Evolutionary conservation across 2,888 invertebrate species (phyloP).

Genomic region (Drosophila neoperkinsi): DNA sequence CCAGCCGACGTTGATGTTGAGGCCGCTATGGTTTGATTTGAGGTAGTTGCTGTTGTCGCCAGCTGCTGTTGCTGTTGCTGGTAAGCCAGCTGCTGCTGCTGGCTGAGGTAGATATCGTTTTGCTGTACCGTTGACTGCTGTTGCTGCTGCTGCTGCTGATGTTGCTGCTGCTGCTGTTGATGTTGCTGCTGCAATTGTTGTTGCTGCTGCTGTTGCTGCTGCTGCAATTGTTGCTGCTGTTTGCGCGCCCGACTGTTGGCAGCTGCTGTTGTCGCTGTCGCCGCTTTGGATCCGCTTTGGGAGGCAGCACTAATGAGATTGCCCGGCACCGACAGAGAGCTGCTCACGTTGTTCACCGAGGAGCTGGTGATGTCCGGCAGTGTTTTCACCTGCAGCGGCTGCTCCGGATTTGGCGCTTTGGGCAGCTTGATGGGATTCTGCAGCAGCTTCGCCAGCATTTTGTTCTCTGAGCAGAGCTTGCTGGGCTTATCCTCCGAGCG

Average conservation of each 20-base stretch:
- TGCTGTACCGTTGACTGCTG: constrained; percentile 72
- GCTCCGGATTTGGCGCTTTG: constrained; percentile 83
- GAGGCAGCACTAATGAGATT: constrained; percentile 73
- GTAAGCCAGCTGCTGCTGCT: constrained; percentile 78
- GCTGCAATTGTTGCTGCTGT: constrained; percentile 85
- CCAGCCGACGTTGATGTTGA: constrained; percentile 69
- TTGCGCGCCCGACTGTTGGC: constrained; percentile 62
- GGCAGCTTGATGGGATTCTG: constrained; percentile 90
- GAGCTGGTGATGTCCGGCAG: constrained; percentile 85
- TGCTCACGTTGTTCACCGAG: constrained; percentile 77
- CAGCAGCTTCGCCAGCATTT: constrained; percentile 93
- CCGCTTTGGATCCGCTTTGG: constrained; percentile 78
- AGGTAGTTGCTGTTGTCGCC: constrained; percentile 83
- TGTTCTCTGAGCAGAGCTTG: constrained; percentile 92
- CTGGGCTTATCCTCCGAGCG: constrained; percentile 86
- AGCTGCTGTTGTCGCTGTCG: constrained; percentile 86
- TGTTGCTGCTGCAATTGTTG: constrained; percentile 83
- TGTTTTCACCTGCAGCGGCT: constrained; percentile 83
- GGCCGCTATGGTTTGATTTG: constrained; percentile 76
- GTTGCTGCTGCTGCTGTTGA: constrained; percentile 71
- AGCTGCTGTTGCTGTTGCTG: constrained; percentile 70
- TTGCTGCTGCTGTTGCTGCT: constrained; percentile 63
- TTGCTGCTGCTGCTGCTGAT: constrained; percentile 77
- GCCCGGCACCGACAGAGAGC: constrained; percentile 70
- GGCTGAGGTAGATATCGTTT: constrained; percentile 84